Conservation (phyloP, 2,888 invertebrate species). For the Xanthia togata region DNA sequence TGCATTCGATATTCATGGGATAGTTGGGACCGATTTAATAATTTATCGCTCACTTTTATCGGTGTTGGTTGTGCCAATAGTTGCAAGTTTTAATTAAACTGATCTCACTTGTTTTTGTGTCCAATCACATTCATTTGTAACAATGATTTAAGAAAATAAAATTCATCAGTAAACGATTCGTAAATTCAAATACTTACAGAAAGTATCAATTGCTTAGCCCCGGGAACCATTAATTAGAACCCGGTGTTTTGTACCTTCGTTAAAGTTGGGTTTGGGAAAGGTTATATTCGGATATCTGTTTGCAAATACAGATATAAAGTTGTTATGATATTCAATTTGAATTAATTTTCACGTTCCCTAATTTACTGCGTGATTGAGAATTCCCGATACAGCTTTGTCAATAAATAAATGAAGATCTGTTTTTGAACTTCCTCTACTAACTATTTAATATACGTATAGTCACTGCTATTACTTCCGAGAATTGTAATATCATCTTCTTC, state of each 20-base stretch:
- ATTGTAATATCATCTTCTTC: not conserved
- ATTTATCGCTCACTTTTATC: conserved; percentile 33
- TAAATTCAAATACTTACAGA: conserved; percentile 27
- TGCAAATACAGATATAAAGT: conserved; percentile 12
- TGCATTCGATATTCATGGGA: conserved; percentile 40
- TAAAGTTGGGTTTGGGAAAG: conserved; percentile 36
- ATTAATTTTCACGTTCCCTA: not conserved
- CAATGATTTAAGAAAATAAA: conserved; percentile 8
- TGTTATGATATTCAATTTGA: conserved; percentile 24
- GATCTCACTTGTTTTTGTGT: not conserved
- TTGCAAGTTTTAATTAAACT: conserved; percentile 24
- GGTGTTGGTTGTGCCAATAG: conserved; percentile 8
- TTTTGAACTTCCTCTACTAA: not conserved
- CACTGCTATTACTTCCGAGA: not conserved
- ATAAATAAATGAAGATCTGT: not conserved
- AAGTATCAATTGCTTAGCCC: conserved; percentile 54
- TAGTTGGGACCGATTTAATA: conserved; percentile 24
- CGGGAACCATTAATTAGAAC: conserved; percentile 41
- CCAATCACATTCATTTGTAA: conserved; percentile 1
- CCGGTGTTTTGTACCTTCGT: conserved; percentile 48
- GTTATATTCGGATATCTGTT: conserved; percentile 31
- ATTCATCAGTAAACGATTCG: conserved; percentile 29
- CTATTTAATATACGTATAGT: not conserved
- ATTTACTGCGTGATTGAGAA: not conserved
- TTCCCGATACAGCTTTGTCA: not conserved